Percentiles rank a stretch among this genome's conserved stretches.
These are phyloP conservation scores for Dreissena polymorpha DNA, from an alignment of 1,140 invertebrate species.

Conservation along the genomic window DNA sequence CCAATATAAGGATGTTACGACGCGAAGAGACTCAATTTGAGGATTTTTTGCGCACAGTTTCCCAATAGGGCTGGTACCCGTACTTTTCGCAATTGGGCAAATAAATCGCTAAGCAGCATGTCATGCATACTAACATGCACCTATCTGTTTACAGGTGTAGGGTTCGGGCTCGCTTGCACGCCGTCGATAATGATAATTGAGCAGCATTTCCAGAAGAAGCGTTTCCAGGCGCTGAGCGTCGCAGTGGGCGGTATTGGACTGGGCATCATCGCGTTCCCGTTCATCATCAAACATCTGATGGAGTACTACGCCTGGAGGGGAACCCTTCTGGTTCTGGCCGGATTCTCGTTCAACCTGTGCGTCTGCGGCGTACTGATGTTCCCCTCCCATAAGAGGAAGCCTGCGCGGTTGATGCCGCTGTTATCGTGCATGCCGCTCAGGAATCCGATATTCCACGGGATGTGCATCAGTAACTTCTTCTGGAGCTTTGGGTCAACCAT, in stretches of 20 bases:
- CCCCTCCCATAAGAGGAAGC: conserved; percentile 62
- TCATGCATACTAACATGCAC: too few relatives aligned
- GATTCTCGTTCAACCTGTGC: conserved; percentile 91
- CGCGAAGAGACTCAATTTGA: too few relatives aligned
- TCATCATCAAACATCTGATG: conserved; percentile 69
- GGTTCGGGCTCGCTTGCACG: conserved; percentile 74
- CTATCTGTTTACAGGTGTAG: conserved; percentile 66
- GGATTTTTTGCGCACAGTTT: too few relatives aligned
- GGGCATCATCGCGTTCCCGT: conserved; percentile 75
- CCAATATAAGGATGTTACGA: too few relatives aligned
- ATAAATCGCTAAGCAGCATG: too few relatives aligned
- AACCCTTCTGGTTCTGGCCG: conserved; percentile 90
- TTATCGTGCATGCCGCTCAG: conserved; percentile 73
- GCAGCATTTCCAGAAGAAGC: conserved; percentile 69
- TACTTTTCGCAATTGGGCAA: too few relatives aligned
- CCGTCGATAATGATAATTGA: conserved; percentile 76
- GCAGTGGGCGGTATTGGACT: conserved; percentile 71
- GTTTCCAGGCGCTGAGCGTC: conserved; percentile 71
- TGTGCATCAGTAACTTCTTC: conserved; percentile 77
- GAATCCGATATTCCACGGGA: conserved; percentile 72
- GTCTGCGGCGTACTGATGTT: conserved; percentile 87
- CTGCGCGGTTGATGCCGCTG: conserved; percentile 68
- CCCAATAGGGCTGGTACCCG: too few relatives aligned
- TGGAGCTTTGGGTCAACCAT: conserved; percentile 77
- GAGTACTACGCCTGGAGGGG: conserved; percentile 88